Conservation (phyloP, 2,113 vertebrate genomes). For the Psophia crepitans region DNA sequence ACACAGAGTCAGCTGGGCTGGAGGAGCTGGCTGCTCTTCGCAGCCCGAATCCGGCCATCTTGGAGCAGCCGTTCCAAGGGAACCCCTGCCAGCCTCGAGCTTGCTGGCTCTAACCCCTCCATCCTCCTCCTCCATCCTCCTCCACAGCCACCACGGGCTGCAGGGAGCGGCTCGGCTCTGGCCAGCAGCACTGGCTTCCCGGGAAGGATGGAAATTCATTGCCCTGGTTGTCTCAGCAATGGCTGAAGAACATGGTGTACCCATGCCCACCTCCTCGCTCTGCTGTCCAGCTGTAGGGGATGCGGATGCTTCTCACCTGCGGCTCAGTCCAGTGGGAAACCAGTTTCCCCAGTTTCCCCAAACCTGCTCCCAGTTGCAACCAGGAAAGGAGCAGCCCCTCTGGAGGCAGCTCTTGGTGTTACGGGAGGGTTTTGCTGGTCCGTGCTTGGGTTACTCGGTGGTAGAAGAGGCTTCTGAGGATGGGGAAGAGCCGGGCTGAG, state of each 20-base stretch:
- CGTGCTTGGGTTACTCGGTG: rapidly evolving
- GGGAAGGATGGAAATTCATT: not conserved
- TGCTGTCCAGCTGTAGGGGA: not conserved
- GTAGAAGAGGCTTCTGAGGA: not conserved
- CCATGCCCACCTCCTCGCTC: not conserved
- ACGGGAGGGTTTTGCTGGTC: rapidly evolving
- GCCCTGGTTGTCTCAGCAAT: not conserved
- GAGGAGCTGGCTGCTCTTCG: not conserved
- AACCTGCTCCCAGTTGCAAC: not conserved
- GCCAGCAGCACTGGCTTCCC: rapidly evolving
- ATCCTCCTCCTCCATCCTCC: not conserved
- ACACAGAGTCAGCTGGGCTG: rapidly evolving
- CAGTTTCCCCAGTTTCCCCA: not conserved
- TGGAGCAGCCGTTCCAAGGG: not conserved
- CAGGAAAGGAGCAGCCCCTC: not conserved
- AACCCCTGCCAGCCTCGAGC: rapidly evolving
- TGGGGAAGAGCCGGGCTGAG: not conserved
- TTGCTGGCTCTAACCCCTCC: not conserved
- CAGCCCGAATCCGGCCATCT: not conserved
- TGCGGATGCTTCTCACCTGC: not conserved
- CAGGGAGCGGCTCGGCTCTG: not conserved
- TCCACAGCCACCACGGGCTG: not conserved
- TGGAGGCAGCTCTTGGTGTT: not conserved
- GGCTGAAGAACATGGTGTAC: not conserved
- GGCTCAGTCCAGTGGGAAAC: not conserved